Evolutionary conservation across 2,797 vertebrate species (phyloP), one percentile per base, ranked within the genome.

Genomic region (Botia almorhae): DNA sequence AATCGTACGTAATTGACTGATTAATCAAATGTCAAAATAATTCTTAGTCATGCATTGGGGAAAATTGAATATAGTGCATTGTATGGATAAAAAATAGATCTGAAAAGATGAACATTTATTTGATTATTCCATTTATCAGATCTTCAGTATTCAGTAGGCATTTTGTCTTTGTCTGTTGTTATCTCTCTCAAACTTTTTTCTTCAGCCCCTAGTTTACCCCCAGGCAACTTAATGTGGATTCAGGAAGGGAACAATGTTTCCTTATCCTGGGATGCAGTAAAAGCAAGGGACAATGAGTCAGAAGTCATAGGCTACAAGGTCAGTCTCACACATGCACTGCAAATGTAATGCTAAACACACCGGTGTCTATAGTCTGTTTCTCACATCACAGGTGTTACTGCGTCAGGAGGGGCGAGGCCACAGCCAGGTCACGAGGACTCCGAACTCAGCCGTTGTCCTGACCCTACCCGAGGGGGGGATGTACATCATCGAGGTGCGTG

Each of bases 301-400:
- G 96, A 96, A 51, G 96, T 98, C 88, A 95, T 96, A 82, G 97
- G 97, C n/a, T 99, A 99, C 85, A 98, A 96, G 97, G 97, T 98
- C 84, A 91, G 88, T 87, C 65, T 55, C 3, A 39, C 29, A 4
- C 43, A 51, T 43, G 85, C 70, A 3, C 6, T 17, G 5, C 51
- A 4, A 12, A 46, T 56, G 6, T 36, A 14, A 61, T 50, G 16
- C 46, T 26, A 69, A 77, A 70, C 50, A 58, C 16, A 75, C 7
- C 13, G 4, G 3, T 36, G 29, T 55, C 75, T 63, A 60, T 76
- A 33, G 5, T 68, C 69, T 58, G 14, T n/a, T 6, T 43, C 23
- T 74, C 17, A 21, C 29, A 14, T 64, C 1, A 8, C 82, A 99
- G 97, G 97, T 99, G 39, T 91, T 97, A 81, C 91, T 97, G 76